Evolutionary conservation across 2,888 invertebrate genomes (phyloP), one percentile per base, ranked within the genome.

Genomic region (Lasioglossum pauxillum): DNA sequence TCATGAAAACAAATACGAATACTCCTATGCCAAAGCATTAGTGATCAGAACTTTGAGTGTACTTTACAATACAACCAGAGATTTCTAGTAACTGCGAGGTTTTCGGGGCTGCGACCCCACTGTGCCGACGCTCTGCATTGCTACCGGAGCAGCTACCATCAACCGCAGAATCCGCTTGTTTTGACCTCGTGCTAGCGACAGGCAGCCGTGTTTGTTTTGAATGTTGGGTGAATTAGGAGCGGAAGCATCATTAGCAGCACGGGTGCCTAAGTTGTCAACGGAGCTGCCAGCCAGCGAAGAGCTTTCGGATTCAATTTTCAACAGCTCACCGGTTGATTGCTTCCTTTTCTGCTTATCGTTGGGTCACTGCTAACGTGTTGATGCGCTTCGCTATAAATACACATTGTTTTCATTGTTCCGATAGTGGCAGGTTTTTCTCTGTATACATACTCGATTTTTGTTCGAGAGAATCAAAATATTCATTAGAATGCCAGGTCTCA

Each of bases 141-240:
- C 67, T 67, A 35, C 19, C 14, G 31, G 35, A 12, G 12, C 53
- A 10, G n/a, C 5, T 23, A 41, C 69, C 38, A 41, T 69, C 35
- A n/a, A 71, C 69, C 38, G n/a, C 23, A 41, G 23, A 38, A n/a
- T 14, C 12, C 12, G 41, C 0, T 71, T 41, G 71, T 41, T 41
- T 41, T 41, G 38, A 41, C 71, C 71, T 41, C 41, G 38, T 10
- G 71, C 38, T 10, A 38, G n/a, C 38, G 71, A 41, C n/a, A 41
- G 71, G 38, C 41, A 71, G 41, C 38, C 41, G 14, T 49, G 23
- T 77, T 35, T 35, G n/a, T 76, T 44, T 31, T 27, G 49, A n/a
- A 38, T 75, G 75, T 23, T n/a, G 12, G n/a, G 14, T n/a, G 38
- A 71, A 71, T 69, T 69, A 69, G 35, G 67, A 35, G 35, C 67